Base-by-base conservation (phyloP, 2,888 invertebrate genomes). In the Trachelus iudaicus region DNA sequence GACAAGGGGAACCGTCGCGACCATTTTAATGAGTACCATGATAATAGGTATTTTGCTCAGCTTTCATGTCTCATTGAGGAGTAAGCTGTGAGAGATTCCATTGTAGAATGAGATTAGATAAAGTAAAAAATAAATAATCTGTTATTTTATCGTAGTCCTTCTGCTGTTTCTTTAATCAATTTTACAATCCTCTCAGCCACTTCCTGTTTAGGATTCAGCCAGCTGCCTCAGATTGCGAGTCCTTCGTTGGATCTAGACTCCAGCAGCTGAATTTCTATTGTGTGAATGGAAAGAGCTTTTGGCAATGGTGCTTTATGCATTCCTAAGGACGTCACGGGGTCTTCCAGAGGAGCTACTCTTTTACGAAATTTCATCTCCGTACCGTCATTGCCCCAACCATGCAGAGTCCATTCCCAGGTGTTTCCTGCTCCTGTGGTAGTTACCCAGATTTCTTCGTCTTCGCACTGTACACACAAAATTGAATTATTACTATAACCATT, bases 361-460 rank as follows among this genome's bases (percentile, higher is more conserved):
- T 86, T 86, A 11, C 85, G 81, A 15, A 88, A 81, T 73, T 85
- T 86, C 12, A 91, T 73, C 79, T 88, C 85, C 0, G 83, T 85
- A 34, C 84, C 87, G 11, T 86, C 81, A 0, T 80, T 76, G 31
- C 84, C 85, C 77, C 77, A 79, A 34, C 84, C 89, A n/a, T 84
- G 81, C 31, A 91, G 76, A 69, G 76, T 83, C 91, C 91, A 91
- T 78, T 89, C 86, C 84, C 89, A 89, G 34, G 75, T 76, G 56
- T 81, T 85, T 2, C 76, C 69, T 3, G 80, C 80, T 2, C 84
- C 76, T n/a, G 85, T 85, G 13, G 80, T 76, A 30, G 73, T 80
- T 23, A 89, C 80, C 88, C 87, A 89, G 34, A 87, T 83, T 11
- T 74, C 80, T 34, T 84, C 81, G 9, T 88, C 81, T 73, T 87